These are phyloP conservation scores for Egretta garzetta DNA, from an alignment of 2,113 vertebrate species.

Conservation along the genomic window DNA sequence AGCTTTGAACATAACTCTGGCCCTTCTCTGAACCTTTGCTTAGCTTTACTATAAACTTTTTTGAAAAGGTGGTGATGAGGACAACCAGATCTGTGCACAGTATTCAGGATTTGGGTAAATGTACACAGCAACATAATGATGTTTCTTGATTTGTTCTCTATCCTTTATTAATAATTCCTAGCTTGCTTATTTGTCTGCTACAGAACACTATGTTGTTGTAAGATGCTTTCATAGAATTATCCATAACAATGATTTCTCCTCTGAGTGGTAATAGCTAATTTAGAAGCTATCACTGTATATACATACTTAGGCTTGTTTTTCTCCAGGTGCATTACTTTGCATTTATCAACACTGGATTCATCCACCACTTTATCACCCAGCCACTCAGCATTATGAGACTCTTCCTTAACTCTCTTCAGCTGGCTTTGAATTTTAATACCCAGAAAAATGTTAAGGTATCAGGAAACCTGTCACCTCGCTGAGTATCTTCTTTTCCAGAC, in stretches of 20 bases:
- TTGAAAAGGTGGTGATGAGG: background rate
- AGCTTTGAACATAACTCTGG: background rate
- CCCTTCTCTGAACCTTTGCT: background rate
- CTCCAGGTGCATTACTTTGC: slow-evolving; percentile 17
- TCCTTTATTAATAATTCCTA: background rate
- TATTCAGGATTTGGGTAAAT: background rate
- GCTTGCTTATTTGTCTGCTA: background rate
- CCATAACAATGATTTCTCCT: background rate
- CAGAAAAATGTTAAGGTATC: background rate
- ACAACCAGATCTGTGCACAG: background rate
- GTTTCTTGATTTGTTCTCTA: background rate
- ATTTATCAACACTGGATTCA: slow-evolving; percentile 13
- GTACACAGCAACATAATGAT: background rate
- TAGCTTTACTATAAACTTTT: background rate
- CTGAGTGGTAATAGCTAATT: slow-evolving; percentile 26
- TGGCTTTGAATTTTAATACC: slow-evolving; percentile 29
- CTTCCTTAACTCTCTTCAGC: background rate
- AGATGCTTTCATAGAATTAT: slow-evolving; percentile 8
- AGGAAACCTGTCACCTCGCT: background rate
- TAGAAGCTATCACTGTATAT: slow-evolving; percentile 7
- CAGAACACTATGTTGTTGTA: background rate
- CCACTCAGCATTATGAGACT: background rate
- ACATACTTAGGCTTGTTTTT: slow-evolving; percentile 5
- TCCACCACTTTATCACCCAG: slow-evolving; percentile 21
- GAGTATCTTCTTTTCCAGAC: background rate